Conservation (phyloP, 1,140 invertebrate species). For the Phymorhynchus buccinoides region DNA sequence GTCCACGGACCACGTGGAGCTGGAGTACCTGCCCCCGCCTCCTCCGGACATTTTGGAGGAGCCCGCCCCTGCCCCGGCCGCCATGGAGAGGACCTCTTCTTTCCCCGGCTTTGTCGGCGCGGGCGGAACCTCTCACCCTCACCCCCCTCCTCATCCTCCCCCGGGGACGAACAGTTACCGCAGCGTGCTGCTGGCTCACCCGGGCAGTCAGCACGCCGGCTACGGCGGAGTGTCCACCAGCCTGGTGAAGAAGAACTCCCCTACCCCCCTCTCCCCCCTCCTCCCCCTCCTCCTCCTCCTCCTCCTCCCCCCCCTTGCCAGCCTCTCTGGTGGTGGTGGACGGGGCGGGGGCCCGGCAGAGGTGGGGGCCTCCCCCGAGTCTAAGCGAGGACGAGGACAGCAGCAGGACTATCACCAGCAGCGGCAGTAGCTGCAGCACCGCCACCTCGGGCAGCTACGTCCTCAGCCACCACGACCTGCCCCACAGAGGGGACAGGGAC, state of each 20-base stretch:
- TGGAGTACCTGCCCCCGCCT: neutral
- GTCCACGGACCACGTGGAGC: constrained; percentile 12
- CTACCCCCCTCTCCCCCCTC: neutral
- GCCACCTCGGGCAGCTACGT: constrained; percentile 66
- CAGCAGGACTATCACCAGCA: constrained; percentile 56
- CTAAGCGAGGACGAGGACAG: constrained; percentile 58
- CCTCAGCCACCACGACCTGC: constrained; percentile 62
- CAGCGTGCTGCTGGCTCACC: neutral
- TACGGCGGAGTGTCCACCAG: constrained; percentile 31
- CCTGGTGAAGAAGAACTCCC: constrained; percentile 28
- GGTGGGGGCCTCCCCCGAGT: constrained; percentile 22
- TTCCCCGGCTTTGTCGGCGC: neutral
- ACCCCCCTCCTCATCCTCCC: neutral
- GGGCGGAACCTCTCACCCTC: neutral
- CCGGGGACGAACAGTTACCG: neutral
- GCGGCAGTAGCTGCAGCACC: too few species aligned
- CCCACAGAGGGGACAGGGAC: constrained; percentile 56
- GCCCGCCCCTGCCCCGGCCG: neutral
- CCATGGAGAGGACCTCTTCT: constrained; percentile 3
- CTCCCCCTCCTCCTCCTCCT: neutral
- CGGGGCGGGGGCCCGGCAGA: neutral
- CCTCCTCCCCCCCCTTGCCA: neutral
- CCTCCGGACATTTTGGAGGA: neutral
- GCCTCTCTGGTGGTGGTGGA: neutral
- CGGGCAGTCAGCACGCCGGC: neutral